Evolutionary conservation across 2,797 vertebrate genomes (phyloP).

Genomic region (Bovichtus variegatus): DNA sequence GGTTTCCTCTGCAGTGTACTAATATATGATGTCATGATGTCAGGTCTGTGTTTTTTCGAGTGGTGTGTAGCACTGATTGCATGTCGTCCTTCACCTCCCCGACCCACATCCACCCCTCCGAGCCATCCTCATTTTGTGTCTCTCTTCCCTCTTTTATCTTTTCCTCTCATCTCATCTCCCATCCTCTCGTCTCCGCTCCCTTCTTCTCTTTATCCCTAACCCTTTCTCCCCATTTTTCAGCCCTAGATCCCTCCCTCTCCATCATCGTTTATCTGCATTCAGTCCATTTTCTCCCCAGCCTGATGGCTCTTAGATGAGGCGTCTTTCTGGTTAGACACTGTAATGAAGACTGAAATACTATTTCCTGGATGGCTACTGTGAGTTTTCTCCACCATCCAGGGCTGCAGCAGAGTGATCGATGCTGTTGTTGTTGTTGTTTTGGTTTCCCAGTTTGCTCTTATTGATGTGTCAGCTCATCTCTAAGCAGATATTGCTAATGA

Average conservation of each 20-base stretch:
- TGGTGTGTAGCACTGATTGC: conserved; percentile 32
- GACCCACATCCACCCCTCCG: conserved; percentile 19
- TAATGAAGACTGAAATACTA: conserved; percentile 88
- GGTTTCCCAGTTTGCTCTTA: conserved; percentile 77
- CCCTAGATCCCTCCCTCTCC: conserved; percentile 71
- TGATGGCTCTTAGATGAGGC: conserved; percentile 84
- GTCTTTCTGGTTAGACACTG: conserved; percentile 79
- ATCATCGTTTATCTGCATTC: conserved; percentile 85
- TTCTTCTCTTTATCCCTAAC: conserved; percentile 51
- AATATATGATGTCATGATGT: conserved; percentile 12
- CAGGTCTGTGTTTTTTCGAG: conserved; percentile 5
- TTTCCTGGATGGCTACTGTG: conserved; percentile 82
- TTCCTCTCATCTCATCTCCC: conserved; percentile 42
- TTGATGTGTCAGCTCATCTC: conserved; percentile 80
- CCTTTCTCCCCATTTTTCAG: conserved; percentile 66
- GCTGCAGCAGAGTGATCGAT: conserved; percentile 81
- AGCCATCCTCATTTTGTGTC: conserved; percentile 52
- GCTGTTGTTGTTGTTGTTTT: conserved; percentile 79
- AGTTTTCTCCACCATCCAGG: conserved; percentile 76
- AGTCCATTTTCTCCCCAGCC: conserved; percentile 81
- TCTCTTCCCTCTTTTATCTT: conserved; percentile 32
- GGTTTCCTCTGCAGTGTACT: conserved; percentile 10
- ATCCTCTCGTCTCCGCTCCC: conserved; percentile 35
- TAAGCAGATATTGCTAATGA: conserved; percentile 81
- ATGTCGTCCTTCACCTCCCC: conserved; percentile 8